Conservation (phyloP, 2,113 vertebrate species). For the Sinocyclocheilus rhinocerous region DNA sequence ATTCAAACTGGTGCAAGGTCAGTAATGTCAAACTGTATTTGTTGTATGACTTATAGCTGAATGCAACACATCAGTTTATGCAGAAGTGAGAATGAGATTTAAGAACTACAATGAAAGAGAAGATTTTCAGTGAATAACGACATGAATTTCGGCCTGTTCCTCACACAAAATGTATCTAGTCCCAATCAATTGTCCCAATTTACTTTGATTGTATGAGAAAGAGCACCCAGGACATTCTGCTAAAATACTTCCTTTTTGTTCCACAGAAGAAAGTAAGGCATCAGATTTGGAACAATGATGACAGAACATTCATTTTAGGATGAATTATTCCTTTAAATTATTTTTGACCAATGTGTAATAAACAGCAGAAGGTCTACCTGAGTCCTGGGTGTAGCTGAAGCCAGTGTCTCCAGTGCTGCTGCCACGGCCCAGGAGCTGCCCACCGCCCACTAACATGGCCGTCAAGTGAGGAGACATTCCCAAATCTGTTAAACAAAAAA, state of each 20-base stretch:
- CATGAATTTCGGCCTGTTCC: background rate
- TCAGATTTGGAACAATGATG: background rate
- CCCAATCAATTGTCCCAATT: too few relatives aligned
- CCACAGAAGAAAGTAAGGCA: background rate
- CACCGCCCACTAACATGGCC: constrained; percentile 89
- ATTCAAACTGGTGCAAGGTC: background rate
- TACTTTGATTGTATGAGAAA: too few relatives aligned
- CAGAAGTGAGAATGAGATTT: background rate
- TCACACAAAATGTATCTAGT: background rate
- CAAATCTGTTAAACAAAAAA: constrained; percentile 78
- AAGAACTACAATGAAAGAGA: background rate
- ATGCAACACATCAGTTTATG: background rate
- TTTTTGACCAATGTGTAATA: background rate
- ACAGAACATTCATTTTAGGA: background rate
- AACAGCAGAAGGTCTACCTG: constrained; percentile 73
- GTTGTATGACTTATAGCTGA: background rate
- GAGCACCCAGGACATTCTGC: background rate
- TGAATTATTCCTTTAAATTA: background rate
- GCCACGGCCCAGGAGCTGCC: constrained; percentile 83
- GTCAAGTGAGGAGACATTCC: constrained; percentile 97
- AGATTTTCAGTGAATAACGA: background rate
- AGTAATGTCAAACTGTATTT: background rate
- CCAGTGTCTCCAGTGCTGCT: constrained; percentile 97
- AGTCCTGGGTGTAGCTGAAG: constrained; percentile 97
- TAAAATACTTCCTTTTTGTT: background rate